Conservation (phyloP, 2,888 invertebrate genomes). For the Thyatira batis region DNA sequence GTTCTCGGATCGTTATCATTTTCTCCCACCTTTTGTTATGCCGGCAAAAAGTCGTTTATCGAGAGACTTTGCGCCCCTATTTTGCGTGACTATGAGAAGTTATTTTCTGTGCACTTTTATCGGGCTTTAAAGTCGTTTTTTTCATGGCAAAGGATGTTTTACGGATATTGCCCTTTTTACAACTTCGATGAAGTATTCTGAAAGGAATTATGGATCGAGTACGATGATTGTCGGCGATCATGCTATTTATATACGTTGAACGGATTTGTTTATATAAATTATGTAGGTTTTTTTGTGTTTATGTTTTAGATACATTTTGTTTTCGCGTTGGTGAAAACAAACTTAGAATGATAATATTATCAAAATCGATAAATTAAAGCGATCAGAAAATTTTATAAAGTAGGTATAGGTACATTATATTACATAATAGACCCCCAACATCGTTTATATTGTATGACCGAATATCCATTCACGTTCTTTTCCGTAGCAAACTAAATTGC, state of each 20-base stretch:
- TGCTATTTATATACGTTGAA: background rate
- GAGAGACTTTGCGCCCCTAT: conserved; percentile 11
- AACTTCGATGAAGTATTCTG: conserved; percentile 3
- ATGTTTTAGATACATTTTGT: no score
- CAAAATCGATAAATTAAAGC: no score
- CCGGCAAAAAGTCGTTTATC: conserved; percentile 26
- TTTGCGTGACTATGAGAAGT: conserved; percentile 6
- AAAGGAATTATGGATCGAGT: background rate
- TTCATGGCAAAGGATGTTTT: conserved; percentile 3
- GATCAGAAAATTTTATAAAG: no score
- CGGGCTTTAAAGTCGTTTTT: conserved; percentile 4
- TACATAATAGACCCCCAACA: background rate
- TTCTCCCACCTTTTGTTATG: conserved; percentile 30
- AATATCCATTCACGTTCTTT: background rate
- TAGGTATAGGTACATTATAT: no score
- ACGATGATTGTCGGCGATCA: background rate
- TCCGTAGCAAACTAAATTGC: conserved; percentile 41
- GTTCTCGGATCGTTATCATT: conserved; percentile 26
- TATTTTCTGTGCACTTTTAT: conserved; percentile 7
- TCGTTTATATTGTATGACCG: background rate
- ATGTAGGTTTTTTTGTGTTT: no score
- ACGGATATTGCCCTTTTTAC: conserved; percentile 3
- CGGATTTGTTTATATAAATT: no score
- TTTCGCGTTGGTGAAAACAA: no score
- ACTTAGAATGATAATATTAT: no score